Conservation (phyloP, 2,113 vertebrate species). For the Nothoprocta pentlandii region DNA sequence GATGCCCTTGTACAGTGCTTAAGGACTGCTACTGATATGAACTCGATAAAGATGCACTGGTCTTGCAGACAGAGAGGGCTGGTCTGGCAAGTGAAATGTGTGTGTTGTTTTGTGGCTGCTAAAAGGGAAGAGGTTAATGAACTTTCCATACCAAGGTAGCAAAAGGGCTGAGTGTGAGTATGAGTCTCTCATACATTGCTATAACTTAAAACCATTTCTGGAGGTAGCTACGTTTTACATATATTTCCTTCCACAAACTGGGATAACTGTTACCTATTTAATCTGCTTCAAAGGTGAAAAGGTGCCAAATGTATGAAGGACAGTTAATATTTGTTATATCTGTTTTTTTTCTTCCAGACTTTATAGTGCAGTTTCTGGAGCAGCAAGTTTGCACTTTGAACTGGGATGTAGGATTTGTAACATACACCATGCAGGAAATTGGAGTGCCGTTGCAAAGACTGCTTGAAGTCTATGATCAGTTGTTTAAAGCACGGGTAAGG, state of each 20-base stretch:
- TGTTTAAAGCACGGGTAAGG: slow-evolving; percentile 93
- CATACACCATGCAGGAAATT: slow-evolving; percentile 94
- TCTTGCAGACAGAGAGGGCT: background rate
- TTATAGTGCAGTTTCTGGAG: slow-evolving; percentile 93
- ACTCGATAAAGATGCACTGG: background rate
- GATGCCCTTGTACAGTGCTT: background rate
- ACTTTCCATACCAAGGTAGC: background rate
- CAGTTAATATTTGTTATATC: background rate
- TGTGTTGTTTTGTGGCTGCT: background rate
- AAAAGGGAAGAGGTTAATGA: background rate
- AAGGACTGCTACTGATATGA: background rate
- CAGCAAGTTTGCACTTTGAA: slow-evolving; percentile 92
- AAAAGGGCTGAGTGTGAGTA: background rate
- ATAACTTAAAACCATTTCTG: background rate
- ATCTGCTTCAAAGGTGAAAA: background rate
- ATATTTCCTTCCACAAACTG: background rate
- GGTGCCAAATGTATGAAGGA: background rate
- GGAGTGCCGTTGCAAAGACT: slow-evolving; percentile 89
- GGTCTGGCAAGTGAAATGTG: background rate
- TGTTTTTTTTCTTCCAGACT: slow-evolving; percentile 79
- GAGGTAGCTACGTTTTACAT: background rate
- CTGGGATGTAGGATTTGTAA: slow-evolving; percentile 95
- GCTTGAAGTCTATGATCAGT: slow-evolving; percentile 94
- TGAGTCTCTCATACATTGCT: background rate
- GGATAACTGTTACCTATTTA: background rate